A percentile compares a stretch with the other conserved stretches of the same genome.
Conservation (phyloP, 2,113 vertebrate species). For the Cyanoderma ruficeps region DNA sequence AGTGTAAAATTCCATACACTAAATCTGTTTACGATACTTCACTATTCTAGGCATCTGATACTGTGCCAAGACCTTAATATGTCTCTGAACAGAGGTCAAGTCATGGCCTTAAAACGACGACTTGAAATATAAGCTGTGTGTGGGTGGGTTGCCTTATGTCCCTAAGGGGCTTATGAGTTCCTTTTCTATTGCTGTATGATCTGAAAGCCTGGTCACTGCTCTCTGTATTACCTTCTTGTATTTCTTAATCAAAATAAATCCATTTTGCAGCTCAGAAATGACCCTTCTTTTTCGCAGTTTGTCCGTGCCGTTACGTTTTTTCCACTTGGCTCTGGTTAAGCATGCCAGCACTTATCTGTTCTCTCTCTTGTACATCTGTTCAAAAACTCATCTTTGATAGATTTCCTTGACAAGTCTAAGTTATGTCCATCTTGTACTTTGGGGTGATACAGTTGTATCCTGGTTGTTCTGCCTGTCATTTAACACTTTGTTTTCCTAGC, state of each 20-base stretch:
- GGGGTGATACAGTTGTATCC: neutral
- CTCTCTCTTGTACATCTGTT: neutral
- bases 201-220: slow-evolving; percentile 48
- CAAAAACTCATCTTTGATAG: neutral
- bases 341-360: neutral
- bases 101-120: slow-evolving; percentile 66
- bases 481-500: neutral
- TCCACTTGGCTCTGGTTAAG: neutral
- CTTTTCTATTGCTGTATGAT: slow-evolving; percentile 56
- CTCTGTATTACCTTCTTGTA: slow-evolving; percentile 55
- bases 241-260: slow-evolving; percentile 65
- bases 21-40: slow-evolving; percentile 72
- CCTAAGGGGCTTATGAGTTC: slow-evolving; percentile 56
- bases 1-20: slow-evolving; percentile 72
- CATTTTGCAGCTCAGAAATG: slow-evolving; percentile 16
- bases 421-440: neutral
- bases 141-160: slow-evolving; percentile 61
- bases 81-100: slow-evolving; percentile 61
- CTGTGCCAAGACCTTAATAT: slow-evolving; percentile 69
- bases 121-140: slow-evolving; percentile 68
- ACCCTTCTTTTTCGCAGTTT: neutral
- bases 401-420: neutral
- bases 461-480: neutral
- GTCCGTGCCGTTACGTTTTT: neutral
- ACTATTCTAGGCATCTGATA: slow-evolving; percentile 72